Base-by-base conservation (phyloP, 23 tunicate species). In the Ciona savignyi region DNA sequence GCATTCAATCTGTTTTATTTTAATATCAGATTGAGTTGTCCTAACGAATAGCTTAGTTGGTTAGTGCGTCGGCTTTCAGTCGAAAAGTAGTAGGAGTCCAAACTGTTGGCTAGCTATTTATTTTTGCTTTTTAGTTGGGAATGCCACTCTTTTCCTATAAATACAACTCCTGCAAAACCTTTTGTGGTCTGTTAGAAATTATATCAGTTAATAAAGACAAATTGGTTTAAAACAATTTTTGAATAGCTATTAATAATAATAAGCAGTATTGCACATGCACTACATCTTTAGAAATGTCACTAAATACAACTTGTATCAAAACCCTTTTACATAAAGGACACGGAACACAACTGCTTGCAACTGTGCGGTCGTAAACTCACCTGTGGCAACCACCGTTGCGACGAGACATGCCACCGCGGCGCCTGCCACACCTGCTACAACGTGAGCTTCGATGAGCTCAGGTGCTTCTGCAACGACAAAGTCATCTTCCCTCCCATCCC, bases 381-480 rank as follows among this genome's bases (percentile, higher is more conserved):
- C 2, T 93, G 98, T 29, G 86, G 86, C 24, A 26, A 28, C n/a
- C 98, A 93, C 63, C 75, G 82, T 1, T 93, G 98, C 42, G 89
- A 78, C 24, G 82, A 86, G 49, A 63, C 70, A 2, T 93, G 98
- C 73, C 98, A 93, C 66, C 73, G 94, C 0, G 98, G 98, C 22
- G 31, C 78, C 30, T 93, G 98, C 65, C 88, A 86, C 74, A 69
- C 79, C 1, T 93, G 98, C 71, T 86, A 74, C 62, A 66, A 93
- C 31, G 94, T 86, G 70, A 85, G 93, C 66, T 93, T 93, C 66
- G 98, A 93, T 26, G 98, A 93, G 66, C 70, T 93, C 79, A 73
- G 67, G 4, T 93, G 98, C 63, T 75, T 77, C 30, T 93, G 98
- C 73, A 94, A 90, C 1, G 88, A 85, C n/a, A 68, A 86, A 72